Evolutionary conservation across 2,797 vertebrate species (phyloP).

Genomic region (Gymnothorax javanicus): DNA sequence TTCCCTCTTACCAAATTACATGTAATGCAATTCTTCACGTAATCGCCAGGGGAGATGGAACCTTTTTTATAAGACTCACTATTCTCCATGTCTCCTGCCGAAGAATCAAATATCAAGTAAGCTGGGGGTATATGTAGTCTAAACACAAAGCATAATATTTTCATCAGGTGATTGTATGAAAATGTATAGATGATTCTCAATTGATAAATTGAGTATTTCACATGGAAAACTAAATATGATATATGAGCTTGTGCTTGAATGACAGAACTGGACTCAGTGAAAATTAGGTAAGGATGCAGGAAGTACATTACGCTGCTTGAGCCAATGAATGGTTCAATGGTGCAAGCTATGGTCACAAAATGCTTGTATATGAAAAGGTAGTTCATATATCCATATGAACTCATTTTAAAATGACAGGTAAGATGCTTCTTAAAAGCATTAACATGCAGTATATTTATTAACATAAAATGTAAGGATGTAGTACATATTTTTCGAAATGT

Average conservation of each 20-base stretch:
- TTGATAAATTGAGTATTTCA: neutral
- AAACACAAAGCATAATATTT: neutral
- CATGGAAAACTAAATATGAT: neutral
- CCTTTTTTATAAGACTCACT: conserved; percentile 7
- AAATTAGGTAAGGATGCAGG: neutral
- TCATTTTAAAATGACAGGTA: neutral
- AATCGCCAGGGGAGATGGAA: neutral
- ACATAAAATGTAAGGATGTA: neutral
- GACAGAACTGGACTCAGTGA: neutral
- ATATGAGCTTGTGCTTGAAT: neutral
- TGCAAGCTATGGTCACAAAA: neutral
- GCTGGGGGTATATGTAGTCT: neutral
- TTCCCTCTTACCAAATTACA: neutral
- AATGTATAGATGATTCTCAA: neutral
- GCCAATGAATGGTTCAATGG: neutral
- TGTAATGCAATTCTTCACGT: conserved; percentile 14
- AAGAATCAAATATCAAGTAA: conserved; percentile 12
- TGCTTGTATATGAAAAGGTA: neutral
- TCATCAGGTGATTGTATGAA: neutral
- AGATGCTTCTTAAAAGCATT: neutral
- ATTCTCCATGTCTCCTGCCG: neutral
- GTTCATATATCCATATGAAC: neutral
- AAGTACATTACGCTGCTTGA: neutral
- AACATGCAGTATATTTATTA: neutral
- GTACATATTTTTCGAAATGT: neutral